A percentile compares a stretch with the other conserved stretches of the same genome.
Conservation (phyloP, 1,140 invertebrate species). For the Oryctes rhinoceros region DNA sequence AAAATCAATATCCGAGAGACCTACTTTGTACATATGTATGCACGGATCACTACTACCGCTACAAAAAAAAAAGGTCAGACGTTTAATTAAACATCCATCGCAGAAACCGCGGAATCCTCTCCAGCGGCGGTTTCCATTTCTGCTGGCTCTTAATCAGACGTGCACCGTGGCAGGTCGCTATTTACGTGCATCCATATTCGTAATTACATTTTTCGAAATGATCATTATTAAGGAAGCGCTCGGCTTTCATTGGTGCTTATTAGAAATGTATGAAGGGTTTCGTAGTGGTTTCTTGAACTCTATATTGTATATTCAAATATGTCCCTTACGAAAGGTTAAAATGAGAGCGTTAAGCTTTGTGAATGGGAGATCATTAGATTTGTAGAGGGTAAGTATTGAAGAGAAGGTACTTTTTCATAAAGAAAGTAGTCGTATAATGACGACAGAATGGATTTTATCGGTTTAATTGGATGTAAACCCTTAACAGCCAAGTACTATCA, state of each 20-base stretch:
- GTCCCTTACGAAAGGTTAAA: too few species aligned
- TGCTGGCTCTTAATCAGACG: constrained; percentile 9
- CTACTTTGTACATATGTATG: not conserved
- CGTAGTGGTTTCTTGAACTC: too few species aligned
- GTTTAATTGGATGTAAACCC: too few species aligned
- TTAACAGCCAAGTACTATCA: too few species aligned
- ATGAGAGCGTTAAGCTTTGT: too few species aligned
- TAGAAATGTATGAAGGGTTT: too few species aligned
- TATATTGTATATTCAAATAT: too few species aligned
- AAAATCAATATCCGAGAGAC: constrained; percentile 1
- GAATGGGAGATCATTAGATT: too few species aligned
- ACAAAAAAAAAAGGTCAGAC: not conserved
- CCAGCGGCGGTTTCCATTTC: not conserved
- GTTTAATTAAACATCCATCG: constrained; percentile 18
- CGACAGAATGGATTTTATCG: too few species aligned
- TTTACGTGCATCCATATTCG: constrained; percentile 8
- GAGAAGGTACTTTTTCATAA: too few species aligned
- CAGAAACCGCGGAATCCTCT: not conserved
- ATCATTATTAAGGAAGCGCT: not conserved
- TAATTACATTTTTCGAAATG: not conserved
- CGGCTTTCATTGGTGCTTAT: not conserved
- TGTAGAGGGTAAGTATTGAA: too few species aligned
- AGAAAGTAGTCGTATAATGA: too few species aligned
- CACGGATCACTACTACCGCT: not conserved
- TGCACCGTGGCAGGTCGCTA: not conserved